These are phyloP conservation scores for Drosophila prostipennis DNA, from an alignment of 2,888 invertebrate species.

Conservation along the genomic window DNA sequence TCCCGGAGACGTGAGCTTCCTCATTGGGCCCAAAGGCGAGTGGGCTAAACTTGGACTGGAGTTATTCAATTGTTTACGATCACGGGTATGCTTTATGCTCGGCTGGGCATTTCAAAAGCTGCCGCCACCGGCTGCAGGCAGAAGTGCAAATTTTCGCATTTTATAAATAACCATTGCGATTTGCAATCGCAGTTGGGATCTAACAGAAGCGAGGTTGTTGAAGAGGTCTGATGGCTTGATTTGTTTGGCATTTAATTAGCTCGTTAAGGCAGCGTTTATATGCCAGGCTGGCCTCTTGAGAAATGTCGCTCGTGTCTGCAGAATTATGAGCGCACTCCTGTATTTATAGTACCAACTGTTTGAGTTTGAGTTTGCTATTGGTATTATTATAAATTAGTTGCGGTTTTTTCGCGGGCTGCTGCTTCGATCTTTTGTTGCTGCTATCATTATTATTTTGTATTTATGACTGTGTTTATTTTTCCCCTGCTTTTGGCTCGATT, in stretches of 20 bases:
- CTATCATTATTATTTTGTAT: slow-evolving; percentile 12
- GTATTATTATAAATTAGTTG: slow-evolving; percentile 69
- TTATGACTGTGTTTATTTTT: slow-evolving; percentile 31
- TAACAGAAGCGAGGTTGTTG: slow-evolving; percentile 35
- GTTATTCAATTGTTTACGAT: slow-evolving; percentile 57
- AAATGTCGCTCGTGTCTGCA: slow-evolving; percentile 46
- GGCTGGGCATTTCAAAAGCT: slow-evolving; percentile 56
- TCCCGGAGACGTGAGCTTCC: slow-evolving; percentile 57
- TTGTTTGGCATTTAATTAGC: slow-evolving; percentile 51
- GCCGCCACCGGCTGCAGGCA: slow-evolving; percentile 30
- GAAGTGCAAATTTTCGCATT: slow-evolving; percentile 56
- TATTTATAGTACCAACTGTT: slow-evolving; percentile 4
- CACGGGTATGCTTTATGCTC: slow-evolving; percentile 49
- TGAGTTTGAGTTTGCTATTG: slow-evolving; percentile 22
- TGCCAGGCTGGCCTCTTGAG: slow-evolving; percentile 46
- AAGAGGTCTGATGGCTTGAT: slow-evolving; percentile 58
- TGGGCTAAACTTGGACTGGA: slow-evolving; percentile 35
- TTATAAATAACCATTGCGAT: slow-evolving; percentile 38
- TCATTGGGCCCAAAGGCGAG: slow-evolving; percentile 49
- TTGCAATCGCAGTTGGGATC: slow-evolving; percentile 28
- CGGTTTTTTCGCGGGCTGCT: slow-evolving; percentile 56
- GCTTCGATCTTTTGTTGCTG: slow-evolving; percentile 16
- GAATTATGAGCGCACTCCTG: slow-evolving; percentile 17
- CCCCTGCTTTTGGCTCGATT: slow-evolving; percentile 19
- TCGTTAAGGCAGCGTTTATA: slow-evolving; percentile 44